Conservation (phyloP, 1,140 invertebrate genomes). For the Bombus breviceps region DNA sequence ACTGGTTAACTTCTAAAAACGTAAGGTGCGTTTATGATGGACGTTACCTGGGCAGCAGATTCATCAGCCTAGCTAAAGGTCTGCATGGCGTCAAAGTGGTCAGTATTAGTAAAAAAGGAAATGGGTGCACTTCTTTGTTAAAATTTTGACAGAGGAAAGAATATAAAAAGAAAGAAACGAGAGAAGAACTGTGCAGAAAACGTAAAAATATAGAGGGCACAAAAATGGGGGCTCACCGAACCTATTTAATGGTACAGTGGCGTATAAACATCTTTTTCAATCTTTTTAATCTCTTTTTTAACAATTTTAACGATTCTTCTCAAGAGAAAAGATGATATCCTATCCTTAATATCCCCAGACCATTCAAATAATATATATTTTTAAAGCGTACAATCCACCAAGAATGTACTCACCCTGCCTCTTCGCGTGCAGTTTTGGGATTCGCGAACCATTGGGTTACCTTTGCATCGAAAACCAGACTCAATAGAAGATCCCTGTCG, state of each 20-base stretch:
- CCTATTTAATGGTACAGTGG: constrained; percentile 14
- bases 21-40: constrained; percentile 81
- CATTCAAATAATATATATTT: neutral
- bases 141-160: constrained; percentile 72
- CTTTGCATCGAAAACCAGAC: constrained; percentile 93
- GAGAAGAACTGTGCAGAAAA: constrained; percentile 65
- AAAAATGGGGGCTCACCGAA: neutral
- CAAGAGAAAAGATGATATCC: neutral
- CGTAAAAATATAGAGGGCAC: constrained; percentile 33
- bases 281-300: neutral
- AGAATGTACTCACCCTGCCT: constrained; percentile 85
- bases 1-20: constrained; percentile 71
- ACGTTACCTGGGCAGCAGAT: constrained; percentile 82
- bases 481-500: constrained; percentile 92
- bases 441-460: constrained; percentile 93
- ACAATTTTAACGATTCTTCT: neutral
- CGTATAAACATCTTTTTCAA: neutral
- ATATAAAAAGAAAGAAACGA: constrained; percentile 64
- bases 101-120: constrained; percentile 81
- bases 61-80: constrained; percentile 83
- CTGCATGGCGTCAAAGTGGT: constrained; percentile 83
- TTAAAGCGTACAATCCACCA: neutral
- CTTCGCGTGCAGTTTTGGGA: constrained; percentile 87
- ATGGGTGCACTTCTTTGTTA: constrained; percentile 75
- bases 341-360: neutral